phyloP scores from a whole-genome alignment of 2,113 vertebrate species.

The Morone chrysops region DNA sequence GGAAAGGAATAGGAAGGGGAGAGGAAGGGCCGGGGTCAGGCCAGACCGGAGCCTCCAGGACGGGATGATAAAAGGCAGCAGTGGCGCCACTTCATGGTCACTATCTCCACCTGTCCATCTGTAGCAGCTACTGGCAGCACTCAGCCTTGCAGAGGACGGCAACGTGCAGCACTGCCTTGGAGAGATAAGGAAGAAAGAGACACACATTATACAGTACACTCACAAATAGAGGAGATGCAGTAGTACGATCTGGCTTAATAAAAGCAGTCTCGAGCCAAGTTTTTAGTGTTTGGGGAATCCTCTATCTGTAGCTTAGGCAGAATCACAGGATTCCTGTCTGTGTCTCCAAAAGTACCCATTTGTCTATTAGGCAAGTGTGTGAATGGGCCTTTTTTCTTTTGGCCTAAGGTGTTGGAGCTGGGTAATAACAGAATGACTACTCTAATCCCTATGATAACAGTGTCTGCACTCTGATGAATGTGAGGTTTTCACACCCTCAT shows the following conservation, averaged over 20 bases:
- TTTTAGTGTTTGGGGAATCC: conserved; percentile 65
- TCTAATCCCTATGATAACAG: conserved; percentile 40
- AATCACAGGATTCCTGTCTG: conserved; percentile 26
- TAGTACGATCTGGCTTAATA: conserved; percentile 39
- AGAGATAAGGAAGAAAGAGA: conserved; percentile 69
- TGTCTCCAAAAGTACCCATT: conserved; percentile 10
- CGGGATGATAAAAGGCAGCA: conserved; percentile 78
- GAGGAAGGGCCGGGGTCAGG: conserved; percentile 76
- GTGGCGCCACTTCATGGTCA: conserved; percentile 80
- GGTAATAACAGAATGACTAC: neutral
- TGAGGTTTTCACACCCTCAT: conserved; percentile 29
- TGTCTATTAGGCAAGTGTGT: neutral
- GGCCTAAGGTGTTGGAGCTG: conserved; percentile 39
- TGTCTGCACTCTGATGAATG: conserved; percentile 27
- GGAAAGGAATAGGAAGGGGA: conserved; percentile 72
- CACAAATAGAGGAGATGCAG: conserved; percentile 60
- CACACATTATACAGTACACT: conserved; percentile 57
- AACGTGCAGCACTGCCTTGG: conserved; percentile 58
- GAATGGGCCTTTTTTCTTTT: conserved; percentile 30
- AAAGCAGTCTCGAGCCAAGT: conserved; percentile 43
- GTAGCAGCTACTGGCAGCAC: conserved; percentile 77
- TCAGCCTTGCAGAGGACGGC: conserved; percentile 70
- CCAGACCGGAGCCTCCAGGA: conserved; percentile 80
- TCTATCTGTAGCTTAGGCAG: conserved; percentile 2
- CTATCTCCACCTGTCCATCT: conserved; percentile 88